phyloP scores from a whole-genome alignment of 2,888 invertebrate genomes.

The Drosophila prolongata region DNA sequence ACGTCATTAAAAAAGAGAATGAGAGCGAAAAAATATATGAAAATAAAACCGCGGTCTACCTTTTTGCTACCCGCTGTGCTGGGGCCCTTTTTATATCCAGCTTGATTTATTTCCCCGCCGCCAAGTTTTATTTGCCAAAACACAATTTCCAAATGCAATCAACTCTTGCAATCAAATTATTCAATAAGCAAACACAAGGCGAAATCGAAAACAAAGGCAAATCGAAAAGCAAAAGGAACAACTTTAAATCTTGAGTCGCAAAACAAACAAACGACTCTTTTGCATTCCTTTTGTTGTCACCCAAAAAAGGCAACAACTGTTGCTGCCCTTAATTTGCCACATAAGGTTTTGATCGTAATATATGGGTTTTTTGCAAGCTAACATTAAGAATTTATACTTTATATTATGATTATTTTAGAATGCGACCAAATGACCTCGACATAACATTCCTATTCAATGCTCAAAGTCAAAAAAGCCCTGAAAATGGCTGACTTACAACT shows the following conservation, averaged over 20 bases:
- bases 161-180: conserved; percentile 43
- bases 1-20: conserved; percentile 72
- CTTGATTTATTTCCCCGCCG: conserved; percentile 45
- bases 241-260: conserved; percentile 9
- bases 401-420: too few species aligned
- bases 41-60: conserved; percentile 13
- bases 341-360: background rate
- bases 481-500: too few species aligned
- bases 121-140: conserved; percentile 45
- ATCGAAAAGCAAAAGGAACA: conserved; percentile 21
- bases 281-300: conserved; percentile 20
- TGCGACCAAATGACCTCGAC: too few species aligned
- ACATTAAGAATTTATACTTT: too few species aligned
- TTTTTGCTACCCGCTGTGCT: conserved; percentile 32
- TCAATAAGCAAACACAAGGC: conserved; percentile 41
- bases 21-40: conserved; percentile 16
- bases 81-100: conserved; percentile 37
- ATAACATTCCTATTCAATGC: too few species aligned
- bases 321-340: background rate
- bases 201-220: conserved; percentile 18
- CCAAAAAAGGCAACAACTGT: conserved; percentile 11
- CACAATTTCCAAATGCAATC: conserved; percentile 50
- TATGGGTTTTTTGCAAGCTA: background rate
- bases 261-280: conserved; percentile 17
- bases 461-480: too few species aligned